phyloP scores from a whole-genome alignment of 2,113 vertebrate species.

The Syngnathus typhle region DNA sequence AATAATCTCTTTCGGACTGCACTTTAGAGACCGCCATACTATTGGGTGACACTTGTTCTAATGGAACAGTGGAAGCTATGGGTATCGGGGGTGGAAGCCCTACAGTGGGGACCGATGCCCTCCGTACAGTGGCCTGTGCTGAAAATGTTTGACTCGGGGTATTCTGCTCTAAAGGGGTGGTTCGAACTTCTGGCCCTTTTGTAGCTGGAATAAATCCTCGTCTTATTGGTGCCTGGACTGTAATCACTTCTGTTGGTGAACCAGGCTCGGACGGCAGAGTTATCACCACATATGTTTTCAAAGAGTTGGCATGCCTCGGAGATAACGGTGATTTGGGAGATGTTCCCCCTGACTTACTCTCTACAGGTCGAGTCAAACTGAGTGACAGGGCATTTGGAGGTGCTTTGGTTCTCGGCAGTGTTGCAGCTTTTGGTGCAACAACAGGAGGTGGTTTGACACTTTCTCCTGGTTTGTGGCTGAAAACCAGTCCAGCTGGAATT shows the following conservation, averaged over 20 bases:
- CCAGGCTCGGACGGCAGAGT: constrained; percentile 93
- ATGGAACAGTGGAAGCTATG: constrained; percentile 13
- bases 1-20: constrained; percentile 33
- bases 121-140: constrained; percentile 44
- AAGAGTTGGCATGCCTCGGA: constrained; percentile 82
- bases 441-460: constrained; percentile 79
- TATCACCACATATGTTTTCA: constrained; percentile 95
- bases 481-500: constrained; percentile 86
- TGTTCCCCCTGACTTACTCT: constrained; percentile 73
- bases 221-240: constrained; percentile 74
- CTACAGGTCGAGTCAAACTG: constrained; percentile 78
- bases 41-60: constrained; percentile 18
- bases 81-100: constrained; percentile 38
- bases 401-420: constrained; percentile 74
- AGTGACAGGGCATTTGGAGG: constrained; percentile 81
- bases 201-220: constrained; percentile 58
- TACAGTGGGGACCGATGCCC: constrained; percentile 53
- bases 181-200: constrained; percentile 52
- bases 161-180: constrained; percentile 59
- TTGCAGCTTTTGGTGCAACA: constrained; percentile 71
- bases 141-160: constrained; percentile 43
- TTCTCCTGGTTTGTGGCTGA: constrained; percentile 82
- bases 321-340: constrained; percentile 92
- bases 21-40: constrained; percentile 13
- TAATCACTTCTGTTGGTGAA: constrained; percentile 83